A percentile compares a stretch with the other conserved stretches of the same genome.
Evolutionary conservation across 1,140 invertebrate species (phyloP).

Genomic region (Bombus waltoni): DNA sequence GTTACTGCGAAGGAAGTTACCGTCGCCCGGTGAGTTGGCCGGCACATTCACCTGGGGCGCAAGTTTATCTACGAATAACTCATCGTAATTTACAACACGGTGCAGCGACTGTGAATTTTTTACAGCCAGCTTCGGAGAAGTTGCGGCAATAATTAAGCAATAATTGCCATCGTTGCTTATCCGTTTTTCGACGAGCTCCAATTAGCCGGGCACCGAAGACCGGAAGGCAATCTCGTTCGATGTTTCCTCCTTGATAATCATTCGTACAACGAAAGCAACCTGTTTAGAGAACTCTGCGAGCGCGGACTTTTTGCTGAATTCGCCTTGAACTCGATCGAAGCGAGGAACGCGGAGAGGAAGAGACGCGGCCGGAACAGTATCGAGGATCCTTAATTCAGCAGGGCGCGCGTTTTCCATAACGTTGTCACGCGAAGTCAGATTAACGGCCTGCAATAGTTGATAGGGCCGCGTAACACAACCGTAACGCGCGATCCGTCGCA

Average conservation of each 20-base stretch:
- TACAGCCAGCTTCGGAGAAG: not conserved
- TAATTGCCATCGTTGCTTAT: not conserved
- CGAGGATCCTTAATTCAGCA: constrained; percentile 41
- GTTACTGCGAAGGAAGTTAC: constrained; percentile 28
- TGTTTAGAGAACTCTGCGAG: too few relatives aligned
- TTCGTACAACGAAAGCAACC: too few relatives aligned
- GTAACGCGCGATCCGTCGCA: constrained; percentile 66
- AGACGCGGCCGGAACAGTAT: not conserved
- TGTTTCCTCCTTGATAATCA: too few relatives aligned
- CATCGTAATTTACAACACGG: constrained; percentile 31
- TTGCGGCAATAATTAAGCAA: constrained; percentile 29
- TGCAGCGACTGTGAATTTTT: constrained; percentile 12
- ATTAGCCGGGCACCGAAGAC: not conserved
- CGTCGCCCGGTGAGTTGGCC: not conserved
- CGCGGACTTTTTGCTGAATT: not conserved
- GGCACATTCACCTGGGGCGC: constrained; percentile 18
- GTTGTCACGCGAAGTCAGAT: constrained; percentile 52
- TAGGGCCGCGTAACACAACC: constrained; percentile 58
- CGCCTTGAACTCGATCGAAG: not conserved
- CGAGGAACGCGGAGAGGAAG: not conserved
- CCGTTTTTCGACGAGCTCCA: not conserved
- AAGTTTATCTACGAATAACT: constrained; percentile 49
- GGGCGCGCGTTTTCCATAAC: constrained; percentile 50
- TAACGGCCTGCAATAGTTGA: constrained; percentile 57
- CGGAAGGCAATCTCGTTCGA: not conserved